Conservation (phyloP, 2,113 vertebrate species). For the Dromiciops gliroides region DNA sequence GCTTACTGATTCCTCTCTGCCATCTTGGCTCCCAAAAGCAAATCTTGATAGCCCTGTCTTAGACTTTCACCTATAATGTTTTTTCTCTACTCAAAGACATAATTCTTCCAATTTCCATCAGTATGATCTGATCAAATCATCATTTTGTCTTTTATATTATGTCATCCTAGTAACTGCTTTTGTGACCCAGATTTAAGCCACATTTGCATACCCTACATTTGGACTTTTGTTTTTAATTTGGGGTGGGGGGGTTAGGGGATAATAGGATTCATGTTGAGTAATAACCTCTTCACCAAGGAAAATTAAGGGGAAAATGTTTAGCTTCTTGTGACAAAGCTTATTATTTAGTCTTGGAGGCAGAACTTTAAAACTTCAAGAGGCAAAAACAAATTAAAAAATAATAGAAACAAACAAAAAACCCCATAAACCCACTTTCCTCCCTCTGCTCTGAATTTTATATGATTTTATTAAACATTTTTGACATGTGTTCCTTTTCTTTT, state of each 20-base stretch:
- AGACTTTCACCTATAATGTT: not conserved
- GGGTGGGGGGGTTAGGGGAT: not conserved
- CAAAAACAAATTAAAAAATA: not conserved
- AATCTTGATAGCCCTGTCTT: not conserved
- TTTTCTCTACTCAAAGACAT: not conserved
- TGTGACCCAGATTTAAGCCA: not conserved
- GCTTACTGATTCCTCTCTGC: too few relatives aligned
- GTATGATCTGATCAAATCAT: not conserved
- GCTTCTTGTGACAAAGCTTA: not conserved
- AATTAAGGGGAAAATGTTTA: not conserved
- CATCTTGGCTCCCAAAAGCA: too few relatives aligned
- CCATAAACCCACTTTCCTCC: not conserved
- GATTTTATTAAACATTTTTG: not conserved
- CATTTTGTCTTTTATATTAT: not conserved
- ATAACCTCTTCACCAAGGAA: not conserved
- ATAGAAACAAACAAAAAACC: not conserved
- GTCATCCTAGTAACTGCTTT: not conserved
- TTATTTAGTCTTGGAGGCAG: not conserved
- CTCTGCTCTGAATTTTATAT: not conserved
- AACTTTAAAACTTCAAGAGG: not conserved
- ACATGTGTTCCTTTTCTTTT: not conserved
- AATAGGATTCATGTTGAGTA: not conserved
- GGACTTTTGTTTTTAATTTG: not conserved
- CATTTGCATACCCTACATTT: not conserved
- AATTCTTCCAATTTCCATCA: not conserved